phyloP scores from a whole-genome alignment of 2,797 vertebrate genomes.

The Linurgus olivaceus region DNA sequence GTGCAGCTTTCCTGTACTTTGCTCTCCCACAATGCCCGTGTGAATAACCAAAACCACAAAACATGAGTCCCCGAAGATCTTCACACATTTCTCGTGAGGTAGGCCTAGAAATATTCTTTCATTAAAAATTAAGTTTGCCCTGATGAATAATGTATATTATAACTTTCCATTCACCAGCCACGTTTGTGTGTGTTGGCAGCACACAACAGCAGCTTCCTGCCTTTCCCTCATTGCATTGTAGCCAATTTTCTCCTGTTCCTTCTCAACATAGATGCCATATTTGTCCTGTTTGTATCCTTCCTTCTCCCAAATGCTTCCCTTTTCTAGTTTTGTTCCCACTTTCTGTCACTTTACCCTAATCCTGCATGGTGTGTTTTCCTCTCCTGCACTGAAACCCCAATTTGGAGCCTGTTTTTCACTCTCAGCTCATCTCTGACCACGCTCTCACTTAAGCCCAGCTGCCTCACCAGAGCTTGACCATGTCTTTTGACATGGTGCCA shows the following conservation, averaged over 20 bases:
- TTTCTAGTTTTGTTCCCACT: background rate
- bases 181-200: background rate
- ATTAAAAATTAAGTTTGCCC: constrained; percentile 44
- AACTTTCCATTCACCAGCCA: background rate
- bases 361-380: background rate
- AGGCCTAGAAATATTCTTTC: constrained; percentile 8
- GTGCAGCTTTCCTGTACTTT: background rate
- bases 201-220: background rate
- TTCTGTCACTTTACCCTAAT: background rate
- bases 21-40: background rate
- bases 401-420: background rate
- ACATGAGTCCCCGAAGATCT: background rate
- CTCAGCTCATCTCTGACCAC: background rate
- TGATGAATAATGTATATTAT: constrained; percentile 13
- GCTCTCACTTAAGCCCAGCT: background rate
- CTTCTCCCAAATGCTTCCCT: background rate
- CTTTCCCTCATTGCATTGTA: background rate
- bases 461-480: background rate
- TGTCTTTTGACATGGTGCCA: background rate
- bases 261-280: background rate
- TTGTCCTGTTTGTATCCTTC: background rate
- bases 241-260: background rate
- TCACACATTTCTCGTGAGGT: constrained; percentile 3
- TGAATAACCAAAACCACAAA: constrained; percentile 13
- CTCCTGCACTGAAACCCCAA: background rate